Evolutionary conservation across 1,140 invertebrate species (phyloP), one percentile per base, ranked within the genome.

Genomic region (Hycleus phaleratus): DNA sequence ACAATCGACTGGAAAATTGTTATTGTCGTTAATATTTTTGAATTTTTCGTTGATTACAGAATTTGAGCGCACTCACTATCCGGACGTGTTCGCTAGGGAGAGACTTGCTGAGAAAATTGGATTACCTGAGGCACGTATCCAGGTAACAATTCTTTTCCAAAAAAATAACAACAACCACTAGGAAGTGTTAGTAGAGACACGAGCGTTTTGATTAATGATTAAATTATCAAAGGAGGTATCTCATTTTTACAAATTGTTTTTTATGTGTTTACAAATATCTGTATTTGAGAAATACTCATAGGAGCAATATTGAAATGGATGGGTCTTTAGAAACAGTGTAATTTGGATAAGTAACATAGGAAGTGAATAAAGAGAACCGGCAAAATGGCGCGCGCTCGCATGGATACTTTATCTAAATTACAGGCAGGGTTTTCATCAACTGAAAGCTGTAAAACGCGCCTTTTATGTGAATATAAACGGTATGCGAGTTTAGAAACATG

Each of bases 81-180:
- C 93, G 38, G 94, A 97, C 74, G 95, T 98, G 2, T 98, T 97
- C 78, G 94, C 95, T 0, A 80, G 96, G 57, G 96, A 99, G 76
- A 77, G 93, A 69, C 81, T 99, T 54, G 96, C 96, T 4, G 89
- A 90, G 46, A 98, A 97, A 77, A 98, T 98, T 70, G 91, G 93
- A 48, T 83, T 99, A 58, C 95, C 95, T 8, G 96, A 99, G 80
- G 95, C 95, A 32, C 81, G 96, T 77, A 98, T 99, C 82, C 96
- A 98, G 85, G 88, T 90, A 78, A 81, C 71, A 74, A 71, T 68
- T 72, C 70, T 72, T 72, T 72, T 70, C 61, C 63, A 66, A 67
- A 65, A 48, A 32, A 32, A 32, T 5, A 32, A 32, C 32, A 32
- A 32, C 32, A 18, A 50, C 38, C 38, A 26, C 26, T 47, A 49